These are phyloP conservation scores for Trissoscelio sp. DNA, from an alignment of 2,888 invertebrate genomes.

Conservation along the genomic window DNA sequence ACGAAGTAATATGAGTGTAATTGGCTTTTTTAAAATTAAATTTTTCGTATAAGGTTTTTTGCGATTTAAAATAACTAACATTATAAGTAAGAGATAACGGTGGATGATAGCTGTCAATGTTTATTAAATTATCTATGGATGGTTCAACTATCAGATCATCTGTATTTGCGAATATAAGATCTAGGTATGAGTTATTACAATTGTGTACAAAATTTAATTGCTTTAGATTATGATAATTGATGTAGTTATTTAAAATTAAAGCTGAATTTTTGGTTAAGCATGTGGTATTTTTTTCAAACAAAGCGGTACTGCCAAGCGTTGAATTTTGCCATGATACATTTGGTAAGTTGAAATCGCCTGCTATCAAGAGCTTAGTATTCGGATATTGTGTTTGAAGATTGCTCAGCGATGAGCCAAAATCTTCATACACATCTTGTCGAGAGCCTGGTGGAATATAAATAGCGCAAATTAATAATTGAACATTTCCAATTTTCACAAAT, in stretches of 20 bases:
- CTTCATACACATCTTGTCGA: not conserved
- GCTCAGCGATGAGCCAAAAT: conserved; percentile 1
- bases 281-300: not conserved
- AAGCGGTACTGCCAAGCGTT: not conserved
- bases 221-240: conserved; percentile 26
- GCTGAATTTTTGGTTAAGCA: not conserved
- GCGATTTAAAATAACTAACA: not conserved
- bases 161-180: no score
- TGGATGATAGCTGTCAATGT: conserved; percentile 2
- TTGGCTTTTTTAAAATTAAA: not conserved
- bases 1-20: not conserved
- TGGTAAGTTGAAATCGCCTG: conserved; percentile 16
- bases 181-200: conserved; percentile 3
- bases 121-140: not conserved
- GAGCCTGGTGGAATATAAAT: conserved; percentile 11
- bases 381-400: not conserved
- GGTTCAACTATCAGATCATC: conserved; percentile 3
- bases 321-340: conserved; percentile 11
- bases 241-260: not conserved
- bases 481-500: not conserved
- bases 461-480: not conserved
- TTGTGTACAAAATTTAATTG: conserved; percentile 9
- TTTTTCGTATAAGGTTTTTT: not conserved
- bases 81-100: no score
- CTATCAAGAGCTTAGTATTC: not conserved